Conservation (phyloP, 2,797 vertebrate species). For the Malacoctenus gilli region DNA sequence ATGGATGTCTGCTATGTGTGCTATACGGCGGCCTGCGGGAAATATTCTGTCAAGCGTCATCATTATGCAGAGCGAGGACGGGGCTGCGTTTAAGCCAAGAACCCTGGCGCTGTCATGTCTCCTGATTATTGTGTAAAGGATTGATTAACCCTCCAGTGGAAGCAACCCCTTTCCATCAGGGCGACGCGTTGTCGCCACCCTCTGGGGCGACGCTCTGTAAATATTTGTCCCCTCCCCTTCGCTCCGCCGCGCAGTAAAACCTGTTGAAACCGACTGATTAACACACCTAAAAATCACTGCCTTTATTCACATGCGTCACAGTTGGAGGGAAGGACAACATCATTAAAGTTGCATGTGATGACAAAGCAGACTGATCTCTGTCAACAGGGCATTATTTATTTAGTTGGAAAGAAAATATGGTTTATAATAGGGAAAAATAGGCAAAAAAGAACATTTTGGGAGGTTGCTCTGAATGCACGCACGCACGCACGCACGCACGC, state of each 20-base stretch:
- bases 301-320: conserved; percentile 15
- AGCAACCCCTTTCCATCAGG: conserved; percentile 44
- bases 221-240: conserved; percentile 45
- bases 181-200: conserved; percentile 29
- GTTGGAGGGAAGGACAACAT: neutral
- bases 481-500: no score
- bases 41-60: conserved; percentile 67
- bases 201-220: conserved; percentile 43
- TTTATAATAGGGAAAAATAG: neutral
- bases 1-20: conserved; percentile 53
- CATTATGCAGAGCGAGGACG: conserved; percentile 55
- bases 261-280: no score
- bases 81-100: conserved; percentile 55
- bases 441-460: no score
- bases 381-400: conserved; percentile 36
- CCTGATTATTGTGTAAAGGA: conserved; percentile 65
- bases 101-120: conserved; percentile 57
- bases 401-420: neutral
- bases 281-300: conserved; percentile 31
- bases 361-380: conserved; percentile 12
- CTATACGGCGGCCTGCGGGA: conserved; percentile 47
- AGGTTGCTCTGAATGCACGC: no score
- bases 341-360: conserved; percentile 6
- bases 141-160: conserved; percentile 72
- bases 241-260: conserved; percentile 23